Percentiles rank a stretch among this genome's conserved stretches.
Evolutionary conservation across 2,888 invertebrate genomes (phyloP).

Genomic region (Colletes collaris): DNA sequence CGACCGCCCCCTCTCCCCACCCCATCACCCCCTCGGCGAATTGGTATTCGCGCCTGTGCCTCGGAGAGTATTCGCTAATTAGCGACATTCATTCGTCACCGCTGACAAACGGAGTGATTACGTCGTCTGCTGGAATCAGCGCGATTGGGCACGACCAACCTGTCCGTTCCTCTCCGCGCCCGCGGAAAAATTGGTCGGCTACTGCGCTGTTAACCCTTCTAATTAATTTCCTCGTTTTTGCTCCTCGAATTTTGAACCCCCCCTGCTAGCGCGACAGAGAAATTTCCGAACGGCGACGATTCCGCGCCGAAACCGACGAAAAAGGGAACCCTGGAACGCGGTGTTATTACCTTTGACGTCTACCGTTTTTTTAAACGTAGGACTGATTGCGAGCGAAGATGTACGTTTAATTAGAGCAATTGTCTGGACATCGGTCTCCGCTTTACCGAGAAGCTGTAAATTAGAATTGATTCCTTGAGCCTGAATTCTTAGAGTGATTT

Average conservation of each 20-base stretch:
- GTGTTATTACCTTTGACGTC: slow-evolving; percentile 31
- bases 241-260: slow-evolving; percentile 36
- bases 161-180: slow-evolving; percentile 28
- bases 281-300: not conserved
- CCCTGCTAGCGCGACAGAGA: not conserved
- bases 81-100: slow-evolving; percentile 78
- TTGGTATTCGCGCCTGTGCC: slow-evolving; percentile 44
- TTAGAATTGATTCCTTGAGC: too few species aligned
- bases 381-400: not conserved
- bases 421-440: not conserved
- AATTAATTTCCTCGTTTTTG: slow-evolving; percentile 40
- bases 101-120: slow-evolving; percentile 78
- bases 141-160: slow-evolving; percentile 51
- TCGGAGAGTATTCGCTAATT: slow-evolving; percentile 74
- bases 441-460: too few species aligned
- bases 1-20: not conserved
- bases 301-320: slow-evolving; percentile 8
- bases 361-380: slow-evolving; percentile 13
- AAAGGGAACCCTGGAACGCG: slow-evolving; percentile 14
- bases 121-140: slow-evolving; percentile 67
- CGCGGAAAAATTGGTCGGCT: slow-evolving; percentile 50
- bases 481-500: too few species aligned
- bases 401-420: slow-evolving; percentile 3
- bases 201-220: slow-evolving; percentile 51
- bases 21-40: slow-evolving; percentile 20